phyloP scores from a whole-genome alignment of 2,113 vertebrate species.

The Entosphenus tridentatus region DNA sequence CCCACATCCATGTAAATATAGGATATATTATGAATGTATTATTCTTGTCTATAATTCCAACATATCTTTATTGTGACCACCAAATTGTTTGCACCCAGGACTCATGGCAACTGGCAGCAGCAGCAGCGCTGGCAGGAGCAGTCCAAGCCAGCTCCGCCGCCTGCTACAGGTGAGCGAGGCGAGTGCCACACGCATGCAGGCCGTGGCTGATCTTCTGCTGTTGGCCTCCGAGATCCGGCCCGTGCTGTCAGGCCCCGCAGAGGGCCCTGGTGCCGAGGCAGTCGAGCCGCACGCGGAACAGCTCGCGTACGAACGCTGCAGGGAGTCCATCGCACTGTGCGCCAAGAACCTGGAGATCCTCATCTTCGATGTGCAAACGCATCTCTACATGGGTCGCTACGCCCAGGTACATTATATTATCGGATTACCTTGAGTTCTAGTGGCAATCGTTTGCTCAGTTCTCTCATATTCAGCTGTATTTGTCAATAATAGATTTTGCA shows the following conservation, averaged over 20 bases:
- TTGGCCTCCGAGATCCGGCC: conserved; percentile 81
- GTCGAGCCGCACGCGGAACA: conserved; percentile 24
- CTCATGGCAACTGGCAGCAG: no score
- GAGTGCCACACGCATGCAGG: conserved; percentile 41
- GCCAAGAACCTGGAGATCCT: conserved; percentile 94
- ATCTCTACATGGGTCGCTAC: conserved; percentile 95
- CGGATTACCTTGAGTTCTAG: no score
- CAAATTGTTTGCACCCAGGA: no score
- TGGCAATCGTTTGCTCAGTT: no score
- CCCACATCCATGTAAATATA: no score
- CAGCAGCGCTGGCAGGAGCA: not conserved
- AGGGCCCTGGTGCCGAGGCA: not conserved
- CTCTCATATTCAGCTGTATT: no score
- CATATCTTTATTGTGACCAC: no score
- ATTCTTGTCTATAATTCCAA: no score
- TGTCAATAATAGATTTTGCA: no score
- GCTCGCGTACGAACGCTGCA: conserved; percentile 83
- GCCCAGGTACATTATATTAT: conserved; percentile 26
- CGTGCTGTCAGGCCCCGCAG: conserved; percentile 16
- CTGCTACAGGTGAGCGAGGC: not conserved
- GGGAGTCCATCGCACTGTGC: conserved; percentile 82
- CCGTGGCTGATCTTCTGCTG: conserved; percentile 87
- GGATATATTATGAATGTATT: no score
- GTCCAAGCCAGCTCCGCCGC: not conserved
- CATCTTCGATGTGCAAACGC: conserved; percentile 88